Evolutionary conservation across 2,113 vertebrate genomes (phyloP), one percentile per base, ranked within the genome.

Genomic region (Myiozetetes cayanensis): DNA sequence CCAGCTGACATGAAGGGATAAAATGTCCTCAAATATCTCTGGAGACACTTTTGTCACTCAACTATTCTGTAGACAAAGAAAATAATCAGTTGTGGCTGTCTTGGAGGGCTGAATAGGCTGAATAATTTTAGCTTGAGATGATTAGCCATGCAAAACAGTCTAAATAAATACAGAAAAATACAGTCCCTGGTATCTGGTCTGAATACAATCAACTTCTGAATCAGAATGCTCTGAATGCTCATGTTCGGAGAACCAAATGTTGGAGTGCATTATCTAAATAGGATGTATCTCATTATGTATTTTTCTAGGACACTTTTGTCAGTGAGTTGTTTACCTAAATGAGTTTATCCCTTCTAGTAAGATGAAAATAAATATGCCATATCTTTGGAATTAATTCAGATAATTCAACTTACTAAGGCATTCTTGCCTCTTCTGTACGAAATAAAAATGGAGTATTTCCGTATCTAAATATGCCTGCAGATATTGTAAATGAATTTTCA

Each of bases 291-390:
- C 46, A 62, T 89, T 90, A 70, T 70, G 10, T 55, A 58, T 95
- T 86, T 77, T 81, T 91, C 43, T 41, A 85, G 73, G 52, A 58
- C 37, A 84, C 31, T 44, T 72, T 73, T 62, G 41, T 77, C 80
- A 95, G 88, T 66, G 59, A 86, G 41, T 80, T 90, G 20, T 95
- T 92, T 96, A 76, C 55, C 50, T 89, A 80, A 87, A 84, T 73
- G 59, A 89, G 43, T 71, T 92, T 86, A 80, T 84, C 30, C n/a
- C 76, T 77, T 65, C 37, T 46, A 65, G 59, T 25, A 89, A 93
- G 46, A 95, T 52, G 68, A 86, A 94, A 90, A 74, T 39, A 86
- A 93, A 84, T 53, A 80, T 55, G 35, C 15, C 49, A 62, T 49
- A 80, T 74, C 67, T 33, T 86, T 77, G 73, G 50, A 73, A 92